Evolutionary conservation across 2,113 vertebrate genomes (phyloP).

Genomic region (Barbus barbus): DNA sequence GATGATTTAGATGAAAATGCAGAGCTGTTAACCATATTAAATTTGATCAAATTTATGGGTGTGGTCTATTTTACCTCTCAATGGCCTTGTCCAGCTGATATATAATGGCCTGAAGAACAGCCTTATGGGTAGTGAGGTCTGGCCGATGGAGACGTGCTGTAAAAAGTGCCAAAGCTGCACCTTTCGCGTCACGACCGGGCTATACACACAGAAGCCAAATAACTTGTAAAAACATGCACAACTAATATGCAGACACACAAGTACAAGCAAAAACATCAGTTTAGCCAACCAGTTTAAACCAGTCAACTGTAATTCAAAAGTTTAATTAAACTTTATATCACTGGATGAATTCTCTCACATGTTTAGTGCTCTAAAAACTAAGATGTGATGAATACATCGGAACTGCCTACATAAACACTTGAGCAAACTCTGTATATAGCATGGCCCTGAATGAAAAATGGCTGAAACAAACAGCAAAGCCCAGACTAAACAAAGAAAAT

Average conservation of each 20-base stretch:
- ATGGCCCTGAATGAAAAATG: background rate
- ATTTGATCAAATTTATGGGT: background rate
- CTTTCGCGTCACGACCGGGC: slow-evolving; percentile 80
- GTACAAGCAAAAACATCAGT: no score
- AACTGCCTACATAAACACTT: slow-evolving; percentile 18
- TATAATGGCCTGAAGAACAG: slow-evolving; percentile 81
- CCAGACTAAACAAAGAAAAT: slow-evolving; percentile 23
- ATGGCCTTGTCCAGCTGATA: slow-evolving; percentile 84
- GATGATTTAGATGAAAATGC: slow-evolving; percentile 38
- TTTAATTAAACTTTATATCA: background rate
- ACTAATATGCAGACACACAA: background rate
- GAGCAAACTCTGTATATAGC: slow-evolving; percentile 19
- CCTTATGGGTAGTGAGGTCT: slow-evolving; percentile 77
- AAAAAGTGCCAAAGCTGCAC: slow-evolving; percentile 79
- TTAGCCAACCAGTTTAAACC: no score
- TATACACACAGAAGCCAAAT: slow-evolving; percentile 54
- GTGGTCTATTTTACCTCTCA: slow-evolving; percentile 67
- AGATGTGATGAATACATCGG: slow-evolving; percentile 7
- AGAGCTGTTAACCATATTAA: background rate
- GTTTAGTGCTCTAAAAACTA: background rate
- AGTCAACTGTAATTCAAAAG: background rate
- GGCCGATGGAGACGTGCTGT: slow-evolving; percentile 78
- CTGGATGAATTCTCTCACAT: background rate
- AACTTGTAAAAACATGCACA: background rate
- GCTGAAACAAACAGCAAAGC: slow-evolving; percentile 9